Evolutionary conservation across 2,113 vertebrate genomes (phyloP), one percentile per base, ranked within the genome.

Genomic region (Rutilus rutilus): DNA sequence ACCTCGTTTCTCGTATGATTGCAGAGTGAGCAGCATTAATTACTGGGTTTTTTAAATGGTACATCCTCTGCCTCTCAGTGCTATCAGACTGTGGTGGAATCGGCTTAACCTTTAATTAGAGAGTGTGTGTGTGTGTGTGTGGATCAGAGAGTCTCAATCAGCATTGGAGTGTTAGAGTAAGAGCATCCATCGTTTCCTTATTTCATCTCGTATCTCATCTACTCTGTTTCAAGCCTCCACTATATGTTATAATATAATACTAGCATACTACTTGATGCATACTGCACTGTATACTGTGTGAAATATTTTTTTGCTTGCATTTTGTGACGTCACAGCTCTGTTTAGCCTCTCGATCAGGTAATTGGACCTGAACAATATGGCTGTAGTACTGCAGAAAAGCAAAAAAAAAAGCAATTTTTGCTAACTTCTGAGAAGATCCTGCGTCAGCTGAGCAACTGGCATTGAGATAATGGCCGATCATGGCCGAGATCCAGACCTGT

Each of bases 71-170:
- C 39, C 64, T 60, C 80, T 88, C 89, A 78, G 73, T 86, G 88
- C 89, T 88, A 89, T 87, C 89, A 87, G 84, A 88, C 90, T 82
- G 86, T 88, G 88, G 86, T 88, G 83, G 90, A 91, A 93, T 92
- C 88, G 89, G 89, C 88, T 92, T 93, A 92, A 90, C 85, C 87
- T 91, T 92, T 93, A 94, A 94, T 94, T 94, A 93, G 87, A 90
- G 88, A 50, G 42, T 52, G 89, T 52, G 79, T 84, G 42, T 81
- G 64, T 84, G 83, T 78, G 8, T 50, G 82, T 69, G 78, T 64
- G 47, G 82, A 60, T 64, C 59, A 71, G 30, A n/a, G 36, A 23
- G 69, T 59, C 33, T 69, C 77, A 67, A 76, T 69, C 92, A 82
- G 67, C 69, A 85, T 77, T 23, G 76, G 78, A 65, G 50, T 87